Base-by-base conservation (phyloP, 2,888 invertebrate species). In the Caradrina clavipalpis region DNA sequence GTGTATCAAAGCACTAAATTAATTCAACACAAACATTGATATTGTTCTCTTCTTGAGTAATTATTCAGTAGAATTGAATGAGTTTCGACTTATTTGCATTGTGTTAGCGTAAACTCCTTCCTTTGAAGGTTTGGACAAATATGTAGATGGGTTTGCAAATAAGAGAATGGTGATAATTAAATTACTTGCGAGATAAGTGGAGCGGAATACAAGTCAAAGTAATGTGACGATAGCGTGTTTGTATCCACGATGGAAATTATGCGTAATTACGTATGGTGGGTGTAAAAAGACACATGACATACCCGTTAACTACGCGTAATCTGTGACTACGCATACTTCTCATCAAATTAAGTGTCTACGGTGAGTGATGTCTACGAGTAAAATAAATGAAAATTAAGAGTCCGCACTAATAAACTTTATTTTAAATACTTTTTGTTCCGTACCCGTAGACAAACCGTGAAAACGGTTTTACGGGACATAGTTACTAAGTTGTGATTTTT, bases 1-100 rank as follows among this genome's bases (percentile, higher is more conserved):
- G 66, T 65, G 21, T 73, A 45, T 45, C 49, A 68, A 68, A 73
- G 39, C 35, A 60, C 19, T 53, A 57, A 69, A 70, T 68, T 69
- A 66, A 76, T 73, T 65, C 59, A 51, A 62, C 26, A 47, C 61
- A 66, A 76, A 58, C 55, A 49, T 53, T 64, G 50, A 35, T 47
- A 60, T 63, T 68, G 55, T 73, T 71, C 65, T 66, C 54, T 61
- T 60, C 21, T 61, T 51, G 22, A 63, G 19, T 57, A 51, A 76
- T 63, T 67, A 72, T 67, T 58, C 60, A 51, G 62, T 57, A 19
- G 35, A 54, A 55, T 42, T 60, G 53, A 66, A 57, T 49, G 45
- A 55, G 47, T 64, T 66, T 66, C 45, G 8, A 45, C 49, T 42
- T 57, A 57, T 58, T 71, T 76, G 62, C 49, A 54, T 63, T 51